Base-by-base conservation (phyloP, 2,113 vertebrate genomes). In the Tachuris rubrigastra region DNA sequence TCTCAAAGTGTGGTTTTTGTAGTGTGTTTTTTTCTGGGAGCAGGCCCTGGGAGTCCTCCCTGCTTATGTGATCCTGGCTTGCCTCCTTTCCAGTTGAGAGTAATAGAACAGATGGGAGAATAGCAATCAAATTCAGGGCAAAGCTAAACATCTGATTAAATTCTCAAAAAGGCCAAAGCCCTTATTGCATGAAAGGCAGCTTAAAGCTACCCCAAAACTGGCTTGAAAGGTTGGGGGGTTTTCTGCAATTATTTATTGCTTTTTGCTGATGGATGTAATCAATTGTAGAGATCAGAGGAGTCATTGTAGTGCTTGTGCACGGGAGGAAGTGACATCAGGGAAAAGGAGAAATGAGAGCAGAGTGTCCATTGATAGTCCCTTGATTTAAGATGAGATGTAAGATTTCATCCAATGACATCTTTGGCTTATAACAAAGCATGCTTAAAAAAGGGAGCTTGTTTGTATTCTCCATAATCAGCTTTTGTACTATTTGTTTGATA, bases 131-230 rank as follows among this genome's bases (percentile, higher is more conserved):
- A 84, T 37, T 28, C 53, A 85, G 62, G 58, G 20, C 0, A 0
- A 84, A 84, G 68, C 62, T 85, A 66, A 89, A 83, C 19, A 19
- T 67, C 71, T 91, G 87, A 94, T 93, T 86, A 86, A 77, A 69
- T 84, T 91, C 47, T 56, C 80, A 81, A 87, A 95, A 95, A 83
- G 71, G 67, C 65, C 89, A 83, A 90, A 96, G 68, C 78, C 65
- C 42, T 74, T 74, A 50, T 37, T 71, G 63, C 63, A 30, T 31
- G 47, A 72, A 83, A 78, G 75, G 79, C 85, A 86, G 87, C 63
- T 88, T 96, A 95, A 72, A 81, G 65, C 60, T 86, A 81, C 60
- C 35, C n/a, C 65, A 83, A 86, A 92, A 92, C 22, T 92, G 72
- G 21, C 47, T 74, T 19, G 35, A 83, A 71, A 47, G 19, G 31